Conservation (phyloP, 2,113 vertebrate genomes). For the Calcarius ornatus region DNA sequence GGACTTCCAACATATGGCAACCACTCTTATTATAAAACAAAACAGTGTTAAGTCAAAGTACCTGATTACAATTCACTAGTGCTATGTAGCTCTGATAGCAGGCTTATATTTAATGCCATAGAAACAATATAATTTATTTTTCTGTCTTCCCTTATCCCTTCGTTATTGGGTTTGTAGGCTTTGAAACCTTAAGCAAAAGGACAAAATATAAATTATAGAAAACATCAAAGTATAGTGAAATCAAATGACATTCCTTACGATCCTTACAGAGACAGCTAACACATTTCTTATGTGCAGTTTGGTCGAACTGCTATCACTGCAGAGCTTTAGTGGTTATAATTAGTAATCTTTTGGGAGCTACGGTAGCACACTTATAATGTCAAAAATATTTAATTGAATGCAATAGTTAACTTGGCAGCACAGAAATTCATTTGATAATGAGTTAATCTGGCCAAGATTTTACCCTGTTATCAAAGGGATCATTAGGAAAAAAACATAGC, state of each 20-base stretch:
- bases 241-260: conserved; percentile 72
- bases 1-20: conserved; percentile 85
- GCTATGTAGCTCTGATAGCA: conserved; percentile 86
- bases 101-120: conserved; percentile 94
- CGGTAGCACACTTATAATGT: background rate
- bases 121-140: conserved; percentile 99
- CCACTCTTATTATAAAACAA: conserved; percentile 84
- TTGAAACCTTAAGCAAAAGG: conserved; percentile 91
- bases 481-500: background rate
- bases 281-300: conserved; percentile 32
- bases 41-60: conserved; percentile 95
- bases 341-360: conserved; percentile 65
- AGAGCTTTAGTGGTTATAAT: conserved; percentile 66
- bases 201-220: conserved; percentile 84
- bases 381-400: conserved; percentile 47
- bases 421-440: conserved; percentile 56
- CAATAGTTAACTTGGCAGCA: conserved; percentile 59
- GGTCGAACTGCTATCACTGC: conserved; percentile 29
- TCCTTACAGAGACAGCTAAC: conserved; percentile 49
- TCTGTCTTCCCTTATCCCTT: conserved; percentile 88
- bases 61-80: conserved; percentile 96
- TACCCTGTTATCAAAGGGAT: conserved; percentile 2
- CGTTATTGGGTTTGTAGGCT: conserved; percentile 84
- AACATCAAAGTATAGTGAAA: conserved; percentile 74
- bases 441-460: background rate